Conservation (phyloP, 2,888 invertebrate genomes). For the Drosophila mettleri region DNA sequence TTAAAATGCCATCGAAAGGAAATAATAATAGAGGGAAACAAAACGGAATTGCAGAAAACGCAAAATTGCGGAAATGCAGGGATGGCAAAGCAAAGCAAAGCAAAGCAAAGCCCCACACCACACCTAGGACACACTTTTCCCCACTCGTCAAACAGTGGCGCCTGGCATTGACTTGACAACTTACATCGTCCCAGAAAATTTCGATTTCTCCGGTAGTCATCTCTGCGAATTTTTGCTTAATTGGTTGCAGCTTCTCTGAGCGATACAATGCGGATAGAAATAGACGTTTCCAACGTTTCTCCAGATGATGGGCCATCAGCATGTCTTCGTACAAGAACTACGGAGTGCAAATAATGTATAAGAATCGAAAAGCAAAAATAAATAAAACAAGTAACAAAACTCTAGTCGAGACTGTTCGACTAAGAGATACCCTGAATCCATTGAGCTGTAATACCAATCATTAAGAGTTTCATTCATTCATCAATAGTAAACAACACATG, state of each 20-base stretch:
- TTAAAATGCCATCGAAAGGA: conserved; percentile 84
- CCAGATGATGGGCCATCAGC: conserved; percentile 86
- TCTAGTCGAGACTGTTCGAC: too few species aligned
- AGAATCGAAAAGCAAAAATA: not conserved
- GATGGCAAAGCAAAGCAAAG: conserved; percentile 23
- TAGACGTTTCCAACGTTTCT: conserved; percentile 89
- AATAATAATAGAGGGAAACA: conserved; percentile 82
- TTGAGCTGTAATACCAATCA: too few species aligned
- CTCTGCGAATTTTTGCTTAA: conserved; percentile 94
- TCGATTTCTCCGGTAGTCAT: conserved; percentile 91
- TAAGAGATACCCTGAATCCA: too few species aligned
- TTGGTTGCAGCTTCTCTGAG: conserved; percentile 89
- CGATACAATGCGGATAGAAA: conserved; percentile 90
- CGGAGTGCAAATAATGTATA: too few species aligned
- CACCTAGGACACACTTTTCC: not conserved
- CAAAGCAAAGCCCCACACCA: conserved; percentile 16
- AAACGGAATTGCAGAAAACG: conserved; percentile 75
- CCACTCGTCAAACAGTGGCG: not conserved
- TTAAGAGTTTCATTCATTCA: too few species aligned
- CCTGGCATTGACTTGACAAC: conserved; percentile 40
- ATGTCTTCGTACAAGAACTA: conserved; percentile 85
- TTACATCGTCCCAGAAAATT: conserved; percentile 83
- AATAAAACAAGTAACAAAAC: conserved; percentile 12
- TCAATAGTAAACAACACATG: too few species aligned
- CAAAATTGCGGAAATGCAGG: conserved; percentile 77